Conservation (phyloP, 2,888 invertebrate genomes). For the Caenorhabditis sp. region DNA sequence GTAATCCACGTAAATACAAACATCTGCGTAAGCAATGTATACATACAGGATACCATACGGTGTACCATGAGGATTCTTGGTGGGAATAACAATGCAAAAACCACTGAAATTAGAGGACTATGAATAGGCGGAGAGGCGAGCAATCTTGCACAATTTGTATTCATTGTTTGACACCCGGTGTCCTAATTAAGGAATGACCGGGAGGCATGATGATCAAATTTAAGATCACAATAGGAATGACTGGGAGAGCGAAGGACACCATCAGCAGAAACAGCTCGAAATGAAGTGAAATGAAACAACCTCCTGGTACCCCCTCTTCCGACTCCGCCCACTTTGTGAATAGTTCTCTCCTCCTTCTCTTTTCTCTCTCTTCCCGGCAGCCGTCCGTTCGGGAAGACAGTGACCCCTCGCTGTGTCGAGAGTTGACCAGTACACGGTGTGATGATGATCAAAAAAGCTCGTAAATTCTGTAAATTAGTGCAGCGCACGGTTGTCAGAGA, state of each 20-base stretch:
- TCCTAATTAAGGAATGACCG: slow-evolving; percentile 28
- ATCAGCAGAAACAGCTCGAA: slow-evolving; percentile 24
- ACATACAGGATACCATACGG: slow-evolving; percentile 30
- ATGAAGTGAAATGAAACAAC: slow-evolving; percentile 49
- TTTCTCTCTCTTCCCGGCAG: slow-evolving; percentile 30
- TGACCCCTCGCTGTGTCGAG: slow-evolving; percentile 19
- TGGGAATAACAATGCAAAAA: slow-evolving; percentile 28
- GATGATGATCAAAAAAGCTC: slow-evolving; percentile 63
- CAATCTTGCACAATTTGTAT: slow-evolving; percentile 60
- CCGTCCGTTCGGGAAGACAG: slow-evolving; percentile 19
- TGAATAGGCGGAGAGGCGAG: slow-evolving; percentile 35
- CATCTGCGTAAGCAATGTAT: slow-evolving; percentile 34
- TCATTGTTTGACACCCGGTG: slow-evolving; percentile 45
- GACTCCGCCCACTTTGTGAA: slow-evolving; percentile 51
- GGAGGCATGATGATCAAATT: slow-evolving; percentile 42
- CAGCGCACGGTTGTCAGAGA: slow-evolving; percentile 28
- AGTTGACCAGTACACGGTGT: slow-evolving; percentile 30
- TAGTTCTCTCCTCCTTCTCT: slow-evolving; percentile 32
- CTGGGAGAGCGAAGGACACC: slow-evolving; percentile 7
- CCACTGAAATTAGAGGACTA: slow-evolving; percentile 52
- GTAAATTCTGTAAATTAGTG: slow-evolving; percentile 62
- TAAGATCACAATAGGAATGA: slow-evolving; percentile 34
- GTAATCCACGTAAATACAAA: slow-evolving; percentile 48
- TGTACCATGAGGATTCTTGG: not conserved
- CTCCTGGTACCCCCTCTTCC: not conserved